These are phyloP conservation scores for Eriocheir sinensis DNA, from an alignment of 1,140 invertebrate genomes.

Conservation along the genomic window DNA sequence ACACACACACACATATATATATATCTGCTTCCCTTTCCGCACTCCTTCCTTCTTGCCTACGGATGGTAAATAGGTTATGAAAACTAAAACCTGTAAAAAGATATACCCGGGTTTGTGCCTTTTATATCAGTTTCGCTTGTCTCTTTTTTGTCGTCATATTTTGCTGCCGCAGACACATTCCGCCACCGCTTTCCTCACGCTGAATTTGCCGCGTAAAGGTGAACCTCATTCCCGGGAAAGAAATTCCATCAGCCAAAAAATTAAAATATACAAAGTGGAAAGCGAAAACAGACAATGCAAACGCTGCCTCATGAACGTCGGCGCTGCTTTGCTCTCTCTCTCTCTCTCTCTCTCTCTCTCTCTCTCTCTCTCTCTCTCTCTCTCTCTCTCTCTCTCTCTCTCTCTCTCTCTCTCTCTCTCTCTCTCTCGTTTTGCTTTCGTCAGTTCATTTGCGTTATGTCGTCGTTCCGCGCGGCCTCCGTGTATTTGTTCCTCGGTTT, in stretches of 20 bases:
- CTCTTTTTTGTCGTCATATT: too few species aligned
- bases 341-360: too few species aligned
- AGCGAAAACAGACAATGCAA: not conserved
- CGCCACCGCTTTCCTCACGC: too few species aligned
- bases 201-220: too few species aligned
- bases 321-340: not conserved
- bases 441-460: not conserved
- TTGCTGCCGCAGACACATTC: too few species aligned
- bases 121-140: not conserved
- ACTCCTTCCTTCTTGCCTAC: not conserved
- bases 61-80: not conserved
- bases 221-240: too few species aligned
- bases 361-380: too few species aligned
- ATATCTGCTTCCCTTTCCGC: constrained; percentile 13
- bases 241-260: too few species aligned
- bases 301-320: not conserved
- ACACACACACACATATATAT: constrained; percentile 24
- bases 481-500: not conserved
- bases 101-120: not conserved
- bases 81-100: not conserved
- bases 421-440: not conserved
- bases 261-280: not conserved
- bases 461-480: too few species aligned
- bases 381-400: too few species aligned
- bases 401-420: not conserved